Evolutionary conservation across 2,797 vertebrate species (phyloP).

Genomic region (Crocodylus rhombifer): DNA sequence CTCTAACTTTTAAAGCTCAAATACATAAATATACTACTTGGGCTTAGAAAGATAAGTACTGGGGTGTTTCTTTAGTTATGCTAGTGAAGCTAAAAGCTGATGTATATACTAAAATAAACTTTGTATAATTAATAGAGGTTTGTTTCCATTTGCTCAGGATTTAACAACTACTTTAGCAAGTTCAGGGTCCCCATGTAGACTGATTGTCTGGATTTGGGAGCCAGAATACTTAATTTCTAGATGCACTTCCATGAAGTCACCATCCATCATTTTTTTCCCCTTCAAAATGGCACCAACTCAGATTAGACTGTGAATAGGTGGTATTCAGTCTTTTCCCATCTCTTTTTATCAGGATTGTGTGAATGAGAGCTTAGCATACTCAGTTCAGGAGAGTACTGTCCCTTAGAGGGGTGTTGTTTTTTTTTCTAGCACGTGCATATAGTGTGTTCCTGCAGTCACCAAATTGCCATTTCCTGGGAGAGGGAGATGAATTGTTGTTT

Average conservation of each 20-base stretch:
- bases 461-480: background rate
- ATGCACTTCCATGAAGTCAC: background rate
- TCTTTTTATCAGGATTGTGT: background rate
- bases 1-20: background rate
- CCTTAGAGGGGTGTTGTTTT: background rate
- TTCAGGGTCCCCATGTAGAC: background rate
- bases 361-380: background rate
- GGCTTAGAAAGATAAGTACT: background rate
- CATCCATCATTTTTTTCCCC: background rate
- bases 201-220: background rate
- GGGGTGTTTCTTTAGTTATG: background rate
- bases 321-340: background rate
- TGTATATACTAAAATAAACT: background rate
- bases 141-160: background rate
- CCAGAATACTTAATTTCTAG: background rate
- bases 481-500: too few species aligned
- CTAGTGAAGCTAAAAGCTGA: background rate
- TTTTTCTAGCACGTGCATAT: fast-evolving
- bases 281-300: background rate
- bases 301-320: background rate
- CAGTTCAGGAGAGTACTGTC: background rate
- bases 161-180: background rate
- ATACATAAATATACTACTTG: background rate
- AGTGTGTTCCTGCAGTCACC: background rate
- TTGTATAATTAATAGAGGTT: background rate